Conservation (phyloP, 2,113 vertebrate genomes). For the Ailurus styani region DNA sequence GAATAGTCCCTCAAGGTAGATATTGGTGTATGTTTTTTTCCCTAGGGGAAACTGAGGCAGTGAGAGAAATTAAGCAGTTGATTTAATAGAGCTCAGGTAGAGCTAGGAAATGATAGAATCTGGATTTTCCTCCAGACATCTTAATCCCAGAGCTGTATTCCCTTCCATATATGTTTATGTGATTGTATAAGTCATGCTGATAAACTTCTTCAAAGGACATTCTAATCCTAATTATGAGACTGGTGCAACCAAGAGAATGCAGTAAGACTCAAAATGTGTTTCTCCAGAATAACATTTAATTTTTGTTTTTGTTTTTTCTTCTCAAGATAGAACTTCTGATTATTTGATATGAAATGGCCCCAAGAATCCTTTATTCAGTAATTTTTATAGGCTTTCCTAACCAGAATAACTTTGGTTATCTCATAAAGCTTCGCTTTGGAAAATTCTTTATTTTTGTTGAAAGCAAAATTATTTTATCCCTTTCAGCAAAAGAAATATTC, state of each 20-base stretch:
- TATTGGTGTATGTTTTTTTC: not conserved
- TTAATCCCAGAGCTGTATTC: not conserved
- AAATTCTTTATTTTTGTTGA: constrained; percentile 35
- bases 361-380: constrained; percentile 4
- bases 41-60: not conserved
- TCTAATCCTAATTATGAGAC: not conserved
- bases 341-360: not conserved
- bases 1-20: not conserved
- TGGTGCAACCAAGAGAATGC: not conserved
- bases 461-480: constrained; percentile 3
- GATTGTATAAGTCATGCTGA: not conserved
- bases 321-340: constrained; percentile 19
- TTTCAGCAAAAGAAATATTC: not conserved
- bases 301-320: constrained; percentile 8
- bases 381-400: not conserved
- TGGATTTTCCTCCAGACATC: not conserved
- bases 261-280: not conserved
- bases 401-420: not conserved
- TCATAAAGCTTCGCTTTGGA: constrained; percentile 32
- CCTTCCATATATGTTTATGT: not conserved
- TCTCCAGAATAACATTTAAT: not conserved
- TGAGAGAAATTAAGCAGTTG: not conserved
- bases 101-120: not conserved
- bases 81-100: not conserved
- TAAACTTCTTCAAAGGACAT: not conserved